phyloP scores from a whole-genome alignment of 2,888 invertebrate species.

The Orchesella flavescens region DNA sequence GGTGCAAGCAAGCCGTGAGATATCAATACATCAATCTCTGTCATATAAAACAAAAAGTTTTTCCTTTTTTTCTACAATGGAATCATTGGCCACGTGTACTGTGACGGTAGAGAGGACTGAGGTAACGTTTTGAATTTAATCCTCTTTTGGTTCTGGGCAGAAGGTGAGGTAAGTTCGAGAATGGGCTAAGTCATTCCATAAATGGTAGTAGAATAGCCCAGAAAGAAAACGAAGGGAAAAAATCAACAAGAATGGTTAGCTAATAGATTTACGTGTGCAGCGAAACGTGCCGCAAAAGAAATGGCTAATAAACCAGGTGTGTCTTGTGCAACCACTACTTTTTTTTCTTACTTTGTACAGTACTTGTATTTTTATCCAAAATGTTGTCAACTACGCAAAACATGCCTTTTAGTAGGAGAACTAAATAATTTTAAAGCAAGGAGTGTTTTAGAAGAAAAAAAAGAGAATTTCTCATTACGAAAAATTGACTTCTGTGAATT shows the following conservation, averaged over 20 bases:
- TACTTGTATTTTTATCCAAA: background rate
- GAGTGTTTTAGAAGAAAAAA: background rate
- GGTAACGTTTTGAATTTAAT: background rate
- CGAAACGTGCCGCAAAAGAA: background rate
- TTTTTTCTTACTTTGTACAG: background rate
- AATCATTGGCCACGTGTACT: background rate
- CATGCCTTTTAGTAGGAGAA: background rate
- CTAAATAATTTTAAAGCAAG: background rate
- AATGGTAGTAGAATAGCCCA: slow-evolving; percentile 21
- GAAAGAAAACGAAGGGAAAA: background rate
- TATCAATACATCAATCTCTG: slow-evolving; percentile 56
- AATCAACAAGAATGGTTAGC: background rate
- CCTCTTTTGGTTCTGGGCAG: slow-evolving; percentile 2
- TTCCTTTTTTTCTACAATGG: background rate
- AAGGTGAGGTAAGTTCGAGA: slow-evolving; percentile 25
- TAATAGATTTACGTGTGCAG: background rate
- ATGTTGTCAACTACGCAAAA: background rate
- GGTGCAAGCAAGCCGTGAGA: slow-evolving; percentile 2
- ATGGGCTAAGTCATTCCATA: slow-evolving; percentile 33
- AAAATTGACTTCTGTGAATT: no score
- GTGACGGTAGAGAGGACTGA: background rate
- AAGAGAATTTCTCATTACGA: no score
- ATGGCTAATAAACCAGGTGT: background rate
- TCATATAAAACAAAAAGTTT: slow-evolving; percentile 38
- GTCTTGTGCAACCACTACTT: background rate